Conservation (phyloP, 2,113 vertebrate species). For the Ictalurus punctatus region DNA sequence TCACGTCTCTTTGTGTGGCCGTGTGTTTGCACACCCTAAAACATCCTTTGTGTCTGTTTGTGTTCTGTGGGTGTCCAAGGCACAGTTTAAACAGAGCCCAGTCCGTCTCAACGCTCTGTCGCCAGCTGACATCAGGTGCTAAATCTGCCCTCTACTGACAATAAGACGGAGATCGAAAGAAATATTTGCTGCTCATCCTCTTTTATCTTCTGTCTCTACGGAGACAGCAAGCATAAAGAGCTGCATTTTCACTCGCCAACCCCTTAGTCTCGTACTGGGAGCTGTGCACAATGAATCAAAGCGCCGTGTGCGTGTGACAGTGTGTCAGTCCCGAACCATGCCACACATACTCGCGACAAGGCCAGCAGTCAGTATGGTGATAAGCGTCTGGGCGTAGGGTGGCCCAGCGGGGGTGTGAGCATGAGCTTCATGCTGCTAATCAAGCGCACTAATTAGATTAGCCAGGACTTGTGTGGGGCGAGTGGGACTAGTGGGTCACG, state of each 20-base stretch:
- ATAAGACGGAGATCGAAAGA: constrained; percentile 60
- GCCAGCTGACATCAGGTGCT: constrained; percentile 63
- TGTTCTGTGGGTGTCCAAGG: constrained; percentile 57
- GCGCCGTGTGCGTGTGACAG: constrained; percentile 56
- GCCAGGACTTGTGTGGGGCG: constrained; percentile 61
- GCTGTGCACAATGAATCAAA: constrained; percentile 74
- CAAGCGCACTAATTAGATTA: constrained; percentile 79
- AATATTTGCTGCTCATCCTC: constrained; percentile 75
- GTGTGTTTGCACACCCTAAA: constrained; percentile 56
- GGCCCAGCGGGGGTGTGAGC: constrained; percentile 54
- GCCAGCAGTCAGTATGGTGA: constrained; percentile 46
- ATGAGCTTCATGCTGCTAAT: constrained; percentile 70
- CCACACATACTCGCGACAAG: constrained; percentile 44
- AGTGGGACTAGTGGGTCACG: constrained; percentile 66
- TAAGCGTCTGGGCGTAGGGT: constrained; percentile 52
- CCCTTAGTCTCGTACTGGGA: constrained; percentile 47
- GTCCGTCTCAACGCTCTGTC: constrained; percentile 52
- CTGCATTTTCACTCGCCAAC: constrained; percentile 66
- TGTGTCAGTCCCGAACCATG: constrained; percentile 37
- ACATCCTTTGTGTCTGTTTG: constrained; percentile 58
- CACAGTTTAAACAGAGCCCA: constrained; percentile 72
- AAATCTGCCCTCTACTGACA: constrained; percentile 71
- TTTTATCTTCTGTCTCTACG: constrained; percentile 74
- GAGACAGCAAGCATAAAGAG: constrained; percentile 70
- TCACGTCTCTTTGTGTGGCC: constrained; percentile 62